phyloP scores from a whole-genome alignment of 2,113 vertebrate species.

The Peromyscus leucopus region DNA sequence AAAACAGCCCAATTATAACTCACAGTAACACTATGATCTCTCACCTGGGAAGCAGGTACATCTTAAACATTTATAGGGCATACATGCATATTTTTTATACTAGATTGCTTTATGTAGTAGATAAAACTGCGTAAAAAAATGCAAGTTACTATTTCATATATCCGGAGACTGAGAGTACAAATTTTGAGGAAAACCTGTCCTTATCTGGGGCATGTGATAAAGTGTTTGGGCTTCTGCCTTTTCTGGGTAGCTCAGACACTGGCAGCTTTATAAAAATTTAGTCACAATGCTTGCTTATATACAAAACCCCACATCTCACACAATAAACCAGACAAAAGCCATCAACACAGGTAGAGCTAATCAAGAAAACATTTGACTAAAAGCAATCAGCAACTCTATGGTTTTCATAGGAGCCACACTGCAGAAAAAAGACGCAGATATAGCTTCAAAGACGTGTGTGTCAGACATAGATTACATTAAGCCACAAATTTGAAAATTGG shows the following conservation, averaged over 20 bases:
- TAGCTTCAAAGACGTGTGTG: not conserved
- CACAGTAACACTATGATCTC: not conserved
- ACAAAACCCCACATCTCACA: not conserved
- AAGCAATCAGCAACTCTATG: not conserved
- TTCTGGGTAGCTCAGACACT: not conserved
- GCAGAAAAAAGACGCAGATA: not conserved
- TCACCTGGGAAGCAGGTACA: not conserved
- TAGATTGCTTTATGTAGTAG: not conserved
- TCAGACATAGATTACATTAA: not conserved
- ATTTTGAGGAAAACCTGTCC: not conserved
- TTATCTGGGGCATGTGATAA: not conserved
- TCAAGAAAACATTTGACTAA: not conserved
- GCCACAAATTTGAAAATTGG: not conserved
- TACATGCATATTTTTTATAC: not conserved
- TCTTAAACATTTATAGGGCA: not conserved
- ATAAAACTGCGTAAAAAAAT: not conserved
- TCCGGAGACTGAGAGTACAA: not conserved
- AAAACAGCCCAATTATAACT: slow-evolving; percentile 6
- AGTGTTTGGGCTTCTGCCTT: not conserved
- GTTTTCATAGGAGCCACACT: not conserved
- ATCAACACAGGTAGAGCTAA: not conserved
- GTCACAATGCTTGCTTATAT: not conserved
- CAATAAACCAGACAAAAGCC: not conserved
- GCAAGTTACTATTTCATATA: not conserved
- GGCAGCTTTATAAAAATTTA: not conserved